Base-by-base conservation (phyloP, 2,888 invertebrate genomes). In the Sesia bembeciformis region DNA sequence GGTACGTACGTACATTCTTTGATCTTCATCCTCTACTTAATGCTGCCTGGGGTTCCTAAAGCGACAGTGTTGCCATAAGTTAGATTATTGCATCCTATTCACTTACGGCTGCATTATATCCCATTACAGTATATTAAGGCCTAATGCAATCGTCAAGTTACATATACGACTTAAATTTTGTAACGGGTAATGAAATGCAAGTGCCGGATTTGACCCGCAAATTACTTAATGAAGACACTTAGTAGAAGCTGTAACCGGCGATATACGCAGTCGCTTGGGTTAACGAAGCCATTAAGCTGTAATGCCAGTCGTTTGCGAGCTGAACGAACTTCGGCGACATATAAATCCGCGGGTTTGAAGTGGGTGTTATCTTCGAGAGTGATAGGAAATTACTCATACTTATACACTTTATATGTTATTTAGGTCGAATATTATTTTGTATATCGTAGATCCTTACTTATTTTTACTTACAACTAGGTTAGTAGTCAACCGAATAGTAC, bases 241-340 rank as follows among this genome's bases (percentile, higher is more conserved):
- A 53, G 8, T 40, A 40, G 39, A 39, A 51, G 42, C 40, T 39
- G 52, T 5, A 54, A 49, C 49, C 53, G 40, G 51, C 57, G 58
- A 58, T 53, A 55, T 54, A 53, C 53, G 52, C 49, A 40, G 55
- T 52, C 51, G 56, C 41, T 55, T 53, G 57, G 59, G 67, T 64
- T 71, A 69, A 74, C 67, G 69, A 70, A 72, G 70, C 65, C 63
- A 68, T 72, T 69, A 66, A 55, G 58, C 57, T 62, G 64, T 71
- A 76, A 76, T 76, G 73, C 53, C 60, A 64, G 67, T 67, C 71
- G 69, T 76, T 76, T 76, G 66, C 59, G 65, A 60, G 62, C 62
- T 60, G 57, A 57, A 55, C 56, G 56, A 62, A 63, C 59, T 57
- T 57, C 59, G 62, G 60, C 59, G 60, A 53, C 57, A 61, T 54